Evolutionary conservation across 2,888 invertebrate species (phyloP).

Genomic region (Anoncus sp.): DNA sequence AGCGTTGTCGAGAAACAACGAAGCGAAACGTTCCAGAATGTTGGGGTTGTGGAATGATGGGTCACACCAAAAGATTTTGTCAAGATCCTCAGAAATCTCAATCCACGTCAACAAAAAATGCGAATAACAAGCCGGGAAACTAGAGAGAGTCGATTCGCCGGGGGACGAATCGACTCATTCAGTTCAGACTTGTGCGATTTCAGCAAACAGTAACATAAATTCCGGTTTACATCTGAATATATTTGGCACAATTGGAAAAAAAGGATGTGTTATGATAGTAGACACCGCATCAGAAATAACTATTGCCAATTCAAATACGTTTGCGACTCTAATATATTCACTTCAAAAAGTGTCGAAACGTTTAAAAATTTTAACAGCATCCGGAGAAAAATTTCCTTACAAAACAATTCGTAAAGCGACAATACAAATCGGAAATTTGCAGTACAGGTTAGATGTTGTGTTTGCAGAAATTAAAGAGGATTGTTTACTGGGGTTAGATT

Average conservation of each 20-base stretch:
- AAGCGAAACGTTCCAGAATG: too few relatives aligned
- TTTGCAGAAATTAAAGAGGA: conserved; percentile 7
- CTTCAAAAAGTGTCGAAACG: not conserved
- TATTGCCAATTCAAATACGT: not conserved
- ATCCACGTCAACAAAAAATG: too few relatives aligned
- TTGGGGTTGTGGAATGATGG: too few relatives aligned
- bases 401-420: not conserved
- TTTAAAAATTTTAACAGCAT: not conserved
- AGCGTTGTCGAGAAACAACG: too few relatives aligned
- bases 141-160: too few relatives aligned
- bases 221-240: too few relatives aligned
- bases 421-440: conserved; percentile 10
- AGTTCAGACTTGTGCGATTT: not conserved
- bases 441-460: not conserved
- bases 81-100: too few relatives aligned
- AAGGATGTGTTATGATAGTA: conserved; percentile 1
- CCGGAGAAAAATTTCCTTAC: conserved; percentile 6
- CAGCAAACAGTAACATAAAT: too few relatives aligned
- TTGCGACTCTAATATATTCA: not conserved
- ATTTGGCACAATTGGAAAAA: not conserved
- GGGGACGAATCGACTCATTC: not conserved
- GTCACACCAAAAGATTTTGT: too few relatives aligned
- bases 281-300: conserved; percentile 18
- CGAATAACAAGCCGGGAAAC: too few relatives aligned
- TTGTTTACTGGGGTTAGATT: conserved; percentile 8